phyloP scores from a whole-genome alignment of 2,113 vertebrate genomes.

The Arvicanthis niloticus region DNA sequence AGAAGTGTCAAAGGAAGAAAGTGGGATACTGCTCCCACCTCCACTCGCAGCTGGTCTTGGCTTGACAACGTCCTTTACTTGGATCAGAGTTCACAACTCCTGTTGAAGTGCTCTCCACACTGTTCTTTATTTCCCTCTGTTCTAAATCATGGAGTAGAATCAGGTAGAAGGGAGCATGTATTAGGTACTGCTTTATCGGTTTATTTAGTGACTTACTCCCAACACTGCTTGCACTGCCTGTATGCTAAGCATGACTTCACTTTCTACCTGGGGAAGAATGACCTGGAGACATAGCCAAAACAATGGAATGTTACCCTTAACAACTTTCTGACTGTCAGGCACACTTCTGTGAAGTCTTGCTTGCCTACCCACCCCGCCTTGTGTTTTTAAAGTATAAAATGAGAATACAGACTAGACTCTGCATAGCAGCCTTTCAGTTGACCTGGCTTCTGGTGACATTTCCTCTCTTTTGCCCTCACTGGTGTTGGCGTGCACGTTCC shows the following conservation, averaged over 20 bases:
- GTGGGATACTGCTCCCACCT: neutral
- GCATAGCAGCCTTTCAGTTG: neutral
- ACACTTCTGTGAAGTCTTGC: neutral
- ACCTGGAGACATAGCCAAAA: neutral
- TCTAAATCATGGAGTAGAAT: neutral
- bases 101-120: neutral
- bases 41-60: neutral
- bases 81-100: neutral
- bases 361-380: neutral
- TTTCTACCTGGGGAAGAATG: neutral
- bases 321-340: neutral
- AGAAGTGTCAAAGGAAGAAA: neutral
- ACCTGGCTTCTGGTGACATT: fast-evolving
- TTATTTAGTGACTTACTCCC: neutral
- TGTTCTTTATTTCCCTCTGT: neutral
- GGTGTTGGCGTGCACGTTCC: neutral
- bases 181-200: neutral
- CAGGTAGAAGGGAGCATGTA: neutral
- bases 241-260: neutral
- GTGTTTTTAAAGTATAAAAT: too few species aligned
- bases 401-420: neutral
- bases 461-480: neutral
- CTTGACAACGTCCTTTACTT: neutral
- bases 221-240: neutral
- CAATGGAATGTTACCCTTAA: neutral